Evolutionary conservation across 2,888 invertebrate genomes (phyloP).

Genomic region (Pycnomerus fuliginosus): DNA sequence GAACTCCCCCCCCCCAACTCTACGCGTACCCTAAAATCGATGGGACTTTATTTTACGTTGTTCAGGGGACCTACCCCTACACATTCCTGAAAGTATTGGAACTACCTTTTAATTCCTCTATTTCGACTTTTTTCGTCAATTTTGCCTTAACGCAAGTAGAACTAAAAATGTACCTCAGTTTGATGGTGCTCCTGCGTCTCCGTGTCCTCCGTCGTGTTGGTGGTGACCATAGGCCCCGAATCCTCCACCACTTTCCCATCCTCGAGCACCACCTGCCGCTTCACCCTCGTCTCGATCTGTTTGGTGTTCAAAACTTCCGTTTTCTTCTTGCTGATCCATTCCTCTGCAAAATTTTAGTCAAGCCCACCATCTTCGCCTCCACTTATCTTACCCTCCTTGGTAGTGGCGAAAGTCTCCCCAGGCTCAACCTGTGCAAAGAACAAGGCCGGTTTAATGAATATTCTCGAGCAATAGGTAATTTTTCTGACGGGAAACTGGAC

Average conservation of each 20-base stretch:
- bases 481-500: slow-evolving; percentile 39
- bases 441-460: slow-evolving; percentile 47
- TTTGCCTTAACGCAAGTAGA: too few relatives aligned
- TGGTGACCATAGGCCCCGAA: slow-evolving; percentile 86
- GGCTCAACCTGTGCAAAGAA: slow-evolving; percentile 59
- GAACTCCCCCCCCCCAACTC: too few relatives aligned
- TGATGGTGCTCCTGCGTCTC: slow-evolving; percentile 87
- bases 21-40: too few relatives aligned
- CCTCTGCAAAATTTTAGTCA: slow-evolving; percentile 63
- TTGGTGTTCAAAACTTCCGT: slow-evolving; percentile 86
- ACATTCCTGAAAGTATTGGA: too few relatives aligned
- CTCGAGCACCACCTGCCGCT: slow-evolving; percentile 84
- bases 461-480: slow-evolving; percentile 49
- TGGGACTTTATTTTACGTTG: too few relatives aligned
- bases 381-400: slow-evolving; percentile 75
- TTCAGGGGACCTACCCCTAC: too few relatives aligned
- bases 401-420: slow-evolving; percentile 77
- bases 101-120: too few relatives aligned
- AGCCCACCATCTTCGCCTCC: not conserved
- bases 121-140: too few relatives aligned
- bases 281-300: slow-evolving; percentile 88
- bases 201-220: slow-evolving; percentile 87
- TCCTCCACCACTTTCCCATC: slow-evolving; percentile 89
- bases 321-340: slow-evolving; percentile 90
- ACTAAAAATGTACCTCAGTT: slow-evolving; percentile 70